Evolutionary conservation across 2,888 invertebrate species (phyloP).

Genomic region (Drosophila setosimentum): DNA sequence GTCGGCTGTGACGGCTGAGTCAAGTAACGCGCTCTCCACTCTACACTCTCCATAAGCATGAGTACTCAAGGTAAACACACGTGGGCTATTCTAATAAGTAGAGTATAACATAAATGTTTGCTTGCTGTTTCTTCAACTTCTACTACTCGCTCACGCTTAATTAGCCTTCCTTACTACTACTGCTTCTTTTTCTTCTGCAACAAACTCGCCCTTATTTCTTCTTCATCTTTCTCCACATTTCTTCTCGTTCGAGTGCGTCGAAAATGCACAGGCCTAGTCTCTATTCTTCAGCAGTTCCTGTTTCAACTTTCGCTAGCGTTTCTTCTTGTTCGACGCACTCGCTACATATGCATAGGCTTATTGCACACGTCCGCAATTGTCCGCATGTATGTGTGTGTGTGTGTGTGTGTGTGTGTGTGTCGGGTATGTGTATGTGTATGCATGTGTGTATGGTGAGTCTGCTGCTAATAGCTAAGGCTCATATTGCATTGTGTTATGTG

Average conservation of each 20-base stretch:
- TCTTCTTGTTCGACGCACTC: not conserved
- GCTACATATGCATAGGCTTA: not conserved
- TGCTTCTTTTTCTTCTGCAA: not conserved
- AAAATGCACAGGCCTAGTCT: not conserved
- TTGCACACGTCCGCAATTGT: not conserved
- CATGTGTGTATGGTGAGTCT: conserved; percentile 2
- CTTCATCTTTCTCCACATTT: not conserved
- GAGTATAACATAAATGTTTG: not conserved
- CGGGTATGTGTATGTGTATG: no score
- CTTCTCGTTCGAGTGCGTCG: not conserved
- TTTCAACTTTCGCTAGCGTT: not conserved
- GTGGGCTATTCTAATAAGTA: not conserved
- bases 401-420: conserved; percentile 1
- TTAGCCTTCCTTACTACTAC: not conserved
- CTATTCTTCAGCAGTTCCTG: not conserved
- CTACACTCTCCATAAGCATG: not conserved
- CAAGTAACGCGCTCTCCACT: not conserved
- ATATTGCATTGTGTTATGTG: conserved; percentile 19
- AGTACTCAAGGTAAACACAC: conserved; percentile 7
- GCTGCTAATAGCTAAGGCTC: conserved; percentile 10
- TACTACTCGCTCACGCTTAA: not conserved
- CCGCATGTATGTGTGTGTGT: not conserved
- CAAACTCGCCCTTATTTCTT: not conserved
- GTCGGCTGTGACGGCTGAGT: not conserved
- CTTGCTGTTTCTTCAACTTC: not conserved